phyloP scores from a whole-genome alignment of 1,140 invertebrate species.

The Caerostris darwini region DNA sequence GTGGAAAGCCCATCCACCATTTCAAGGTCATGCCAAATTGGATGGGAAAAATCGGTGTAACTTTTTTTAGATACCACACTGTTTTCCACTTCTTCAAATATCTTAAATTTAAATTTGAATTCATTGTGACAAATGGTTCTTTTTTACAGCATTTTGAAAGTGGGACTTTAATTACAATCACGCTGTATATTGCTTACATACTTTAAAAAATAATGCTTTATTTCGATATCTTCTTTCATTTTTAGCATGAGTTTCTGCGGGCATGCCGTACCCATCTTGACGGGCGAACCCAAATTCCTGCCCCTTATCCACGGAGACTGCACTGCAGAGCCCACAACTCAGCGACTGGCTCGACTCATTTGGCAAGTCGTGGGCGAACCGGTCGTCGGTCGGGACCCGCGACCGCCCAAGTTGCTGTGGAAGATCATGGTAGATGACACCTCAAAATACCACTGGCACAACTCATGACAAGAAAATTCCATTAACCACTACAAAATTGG shows the following conservation, averaged over 20 bases:
- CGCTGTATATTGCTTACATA: no score
- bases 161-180: no score
- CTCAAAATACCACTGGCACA: slow-evolving; percentile 39
- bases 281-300: slow-evolving; percentile 53
- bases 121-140: no score
- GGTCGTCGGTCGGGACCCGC: slow-evolving; percentile 59
- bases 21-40: no score
- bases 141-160: no score
- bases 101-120: no score
- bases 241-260: slow-evolving; percentile 74
- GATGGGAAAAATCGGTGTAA: no score
- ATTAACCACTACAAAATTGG: neutral
- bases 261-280: slow-evolving; percentile 18
- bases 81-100: no score
- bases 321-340: slow-evolving; percentile 65
- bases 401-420: slow-evolving; percentile 74
- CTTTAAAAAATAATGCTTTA: no score
- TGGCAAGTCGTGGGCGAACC: slow-evolving; percentile 77
- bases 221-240: neutral
- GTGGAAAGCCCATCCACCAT: no score
- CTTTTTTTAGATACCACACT: no score
- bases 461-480: slow-evolving; percentile 30
- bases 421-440: slow-evolving; percentile 76
- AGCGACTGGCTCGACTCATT: slow-evolving; percentile 73
- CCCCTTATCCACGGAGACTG: slow-evolving; percentile 52